A percentile compares a stretch with the other conserved stretches of the same genome.
phyloP scores from a whole-genome alignment of 1,140 invertebrate genomes.

The Lamellibrachia luymesi region DNA sequence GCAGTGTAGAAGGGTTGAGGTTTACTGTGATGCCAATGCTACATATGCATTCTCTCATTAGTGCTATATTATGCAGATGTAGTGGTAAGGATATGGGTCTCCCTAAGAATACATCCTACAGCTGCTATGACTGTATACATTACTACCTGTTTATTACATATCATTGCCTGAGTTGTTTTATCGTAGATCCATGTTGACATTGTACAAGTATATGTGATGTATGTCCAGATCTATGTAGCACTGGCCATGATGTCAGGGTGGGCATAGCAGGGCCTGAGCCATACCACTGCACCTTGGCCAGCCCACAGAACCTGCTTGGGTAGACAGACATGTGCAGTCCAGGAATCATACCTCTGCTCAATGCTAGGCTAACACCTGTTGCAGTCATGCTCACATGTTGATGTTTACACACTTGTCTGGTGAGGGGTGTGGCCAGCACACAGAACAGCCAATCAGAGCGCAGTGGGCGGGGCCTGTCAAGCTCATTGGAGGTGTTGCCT shows the following conservation, averaged over 20 bases:
- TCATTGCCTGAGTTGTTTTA: not conserved
- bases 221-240: no score
- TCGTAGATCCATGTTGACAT: not conserved
- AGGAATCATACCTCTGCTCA: not conserved
- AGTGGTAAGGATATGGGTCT: no score
- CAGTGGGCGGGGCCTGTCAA: not conserved
- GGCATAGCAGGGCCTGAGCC: not conserved
- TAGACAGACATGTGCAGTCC: not conserved
- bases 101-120: no score
- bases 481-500: not conserved
- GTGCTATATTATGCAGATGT: no score
- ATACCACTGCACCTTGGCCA: not conserved
- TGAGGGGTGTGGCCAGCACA: not conserved
- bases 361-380: not conserved
- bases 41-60: no score
- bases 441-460: not conserved
- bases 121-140: no score
- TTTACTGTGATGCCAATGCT: no score
- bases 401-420: not conserved
- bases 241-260: not conserved
- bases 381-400: not conserved
- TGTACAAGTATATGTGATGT: not conserved
- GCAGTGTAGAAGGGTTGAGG: no score
- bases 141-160: not conserved
- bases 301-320: not conserved